Conservation (phyloP, 1,140 invertebrate genomes). For the Apocrypta bakeri region DNA sequence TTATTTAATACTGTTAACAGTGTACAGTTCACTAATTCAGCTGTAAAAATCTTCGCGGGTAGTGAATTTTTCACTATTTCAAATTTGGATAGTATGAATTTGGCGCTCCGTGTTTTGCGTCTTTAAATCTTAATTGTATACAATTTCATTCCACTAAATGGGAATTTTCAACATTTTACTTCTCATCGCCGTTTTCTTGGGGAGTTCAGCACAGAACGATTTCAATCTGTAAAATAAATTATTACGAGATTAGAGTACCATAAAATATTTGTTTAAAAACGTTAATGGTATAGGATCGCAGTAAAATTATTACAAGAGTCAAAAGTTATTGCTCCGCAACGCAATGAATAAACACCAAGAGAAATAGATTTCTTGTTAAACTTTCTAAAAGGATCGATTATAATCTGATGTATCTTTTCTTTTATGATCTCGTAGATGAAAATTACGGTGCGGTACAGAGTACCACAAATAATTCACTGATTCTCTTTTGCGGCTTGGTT, state of each 20-base stretch:
- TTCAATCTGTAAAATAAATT: background rate
- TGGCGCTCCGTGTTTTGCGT: no score
- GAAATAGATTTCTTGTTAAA: background rate
- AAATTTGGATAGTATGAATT: no score
- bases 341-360: background rate
- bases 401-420: background rate
- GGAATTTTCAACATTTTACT: no score
- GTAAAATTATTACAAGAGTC: background rate
- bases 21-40: no score
- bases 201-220: no score
- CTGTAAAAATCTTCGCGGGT: no score
- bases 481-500: slow-evolving; percentile 10
- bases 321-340: background rate
- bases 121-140: no score
- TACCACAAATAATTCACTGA: background rate
- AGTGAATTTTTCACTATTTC: no score
- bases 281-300: background rate
- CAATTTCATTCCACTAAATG: no score
- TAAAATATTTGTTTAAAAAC: background rate
- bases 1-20: no score
- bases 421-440: background rate
- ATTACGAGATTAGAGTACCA: background rate
- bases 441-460: background rate
- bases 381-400: slow-evolving; percentile 7
- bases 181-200: no score